A percentile compares a stretch with the other conserved stretches of the same genome.
phyloP scores from a whole-genome alignment of 1,140 invertebrate species.

The Ectropis grisescens region DNA sequence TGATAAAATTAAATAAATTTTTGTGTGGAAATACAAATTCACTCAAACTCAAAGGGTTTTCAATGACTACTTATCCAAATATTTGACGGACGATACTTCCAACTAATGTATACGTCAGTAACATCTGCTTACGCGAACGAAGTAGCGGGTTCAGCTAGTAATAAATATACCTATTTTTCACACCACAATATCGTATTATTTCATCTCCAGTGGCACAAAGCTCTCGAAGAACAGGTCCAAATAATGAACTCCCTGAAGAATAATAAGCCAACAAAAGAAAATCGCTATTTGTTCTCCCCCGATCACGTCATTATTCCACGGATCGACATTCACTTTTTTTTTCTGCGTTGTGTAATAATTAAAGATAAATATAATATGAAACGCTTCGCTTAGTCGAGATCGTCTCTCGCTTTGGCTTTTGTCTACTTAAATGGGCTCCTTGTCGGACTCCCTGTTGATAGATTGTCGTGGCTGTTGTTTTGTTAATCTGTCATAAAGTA shows the following conservation, averaged over 20 bases:
- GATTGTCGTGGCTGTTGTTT: conserved; percentile 64
- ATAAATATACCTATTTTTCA: no score
- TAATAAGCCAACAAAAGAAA: conserved; percentile 69
- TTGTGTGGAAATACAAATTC: no score
- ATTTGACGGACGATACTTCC: no score
- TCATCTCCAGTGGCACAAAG: no score
- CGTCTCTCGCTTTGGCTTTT: conserved; percentile 43
- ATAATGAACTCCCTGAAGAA: conserved; percentile 60
- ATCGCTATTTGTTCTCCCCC: conserved; percentile 64
- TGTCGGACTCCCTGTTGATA: conserved; percentile 50
- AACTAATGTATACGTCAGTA: no score
- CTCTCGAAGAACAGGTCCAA: conserved; percentile 14
- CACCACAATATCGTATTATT: no score
- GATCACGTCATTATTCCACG: conserved; percentile 57
- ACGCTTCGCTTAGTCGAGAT: conserved; percentile 49
- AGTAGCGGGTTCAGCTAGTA: no score
- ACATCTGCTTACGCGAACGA: no score
- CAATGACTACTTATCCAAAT: no score
- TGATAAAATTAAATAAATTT: no score
- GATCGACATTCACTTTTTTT: conserved; percentile 24
- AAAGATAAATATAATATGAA: conserved; percentile 70
- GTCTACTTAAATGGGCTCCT: conserved; percentile 45
- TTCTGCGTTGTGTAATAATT: conserved; percentile 59
- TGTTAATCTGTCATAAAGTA: conserved; percentile 65
- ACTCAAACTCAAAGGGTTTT: no score